phyloP scores from a whole-genome alignment of 2,113 vertebrate genomes.

The Cheirogaleus medius region DNA sequence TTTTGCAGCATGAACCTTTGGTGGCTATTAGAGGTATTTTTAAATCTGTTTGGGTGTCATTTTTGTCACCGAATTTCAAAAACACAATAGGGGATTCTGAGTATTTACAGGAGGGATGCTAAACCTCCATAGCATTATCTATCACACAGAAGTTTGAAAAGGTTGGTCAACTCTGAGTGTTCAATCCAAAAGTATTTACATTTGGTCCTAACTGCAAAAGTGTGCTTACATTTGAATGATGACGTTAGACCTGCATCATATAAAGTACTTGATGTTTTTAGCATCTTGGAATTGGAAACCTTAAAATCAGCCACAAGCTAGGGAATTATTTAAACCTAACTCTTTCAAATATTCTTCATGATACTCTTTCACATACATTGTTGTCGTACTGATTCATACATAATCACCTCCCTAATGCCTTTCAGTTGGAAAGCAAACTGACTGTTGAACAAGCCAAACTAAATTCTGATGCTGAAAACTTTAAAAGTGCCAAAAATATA shows the following conservation, averaged over 20 bases:
- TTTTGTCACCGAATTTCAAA: constrained; percentile 47
- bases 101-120: constrained; percentile 1
- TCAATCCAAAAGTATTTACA: constrained; percentile 13
- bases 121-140: constrained; percentile 39
- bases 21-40: constrained; percentile 22
- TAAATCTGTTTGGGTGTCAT: constrained; percentile 30
- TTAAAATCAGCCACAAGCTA: constrained; percentile 47
- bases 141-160: constrained; percentile 15
- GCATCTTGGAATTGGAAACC: background rate
- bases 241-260: background rate
- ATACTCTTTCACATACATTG: background rate
- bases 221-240: background rate
- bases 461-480: constrained; percentile 39
- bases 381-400: constrained; percentile 46
- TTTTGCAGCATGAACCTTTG: constrained; percentile 10
- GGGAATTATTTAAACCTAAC: constrained; percentile 54
- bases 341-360: constrained; percentile 36
- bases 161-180: background rate
- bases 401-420: constrained; percentile 40
- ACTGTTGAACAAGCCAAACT: constrained; percentile 34
- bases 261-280: constrained; percentile 33
- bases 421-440: constrained; percentile 51
- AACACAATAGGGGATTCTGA: constrained; percentile 40
- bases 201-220: background rate
- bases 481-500: constrained; percentile 29